These are phyloP conservation scores for Acleris emargana DNA, from an alignment of 2,888 invertebrate species.

Conservation along the genomic window DNA sequence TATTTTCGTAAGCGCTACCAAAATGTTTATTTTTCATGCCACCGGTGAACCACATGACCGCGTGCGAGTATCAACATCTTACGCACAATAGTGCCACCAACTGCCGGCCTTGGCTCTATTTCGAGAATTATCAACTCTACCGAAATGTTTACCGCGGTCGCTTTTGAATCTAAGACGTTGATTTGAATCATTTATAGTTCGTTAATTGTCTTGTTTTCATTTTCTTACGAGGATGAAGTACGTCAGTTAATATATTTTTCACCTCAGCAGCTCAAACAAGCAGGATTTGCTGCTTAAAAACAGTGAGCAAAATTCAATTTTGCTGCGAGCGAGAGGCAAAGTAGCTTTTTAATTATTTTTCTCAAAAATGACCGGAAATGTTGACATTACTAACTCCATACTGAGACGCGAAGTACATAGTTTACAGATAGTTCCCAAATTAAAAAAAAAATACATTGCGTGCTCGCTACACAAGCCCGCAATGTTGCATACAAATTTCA, in stretches of 20 bases:
- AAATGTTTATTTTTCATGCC: constrained; percentile 36
- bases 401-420: too few species aligned
- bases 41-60: constrained; percentile 44
- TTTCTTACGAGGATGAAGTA: not conserved
- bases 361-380: too few species aligned
- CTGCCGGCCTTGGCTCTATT: constrained; percentile 47
- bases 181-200: constrained; percentile 9
- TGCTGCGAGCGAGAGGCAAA: too few species aligned
- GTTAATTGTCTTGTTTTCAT: constrained; percentile 10
- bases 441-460: too few species aligned
- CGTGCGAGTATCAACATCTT: constrained; percentile 37
- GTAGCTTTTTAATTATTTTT: too few species aligned
- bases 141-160: constrained; percentile 29
- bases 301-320: too few species aligned
- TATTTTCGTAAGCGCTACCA: not conserved
- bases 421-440: too few species aligned
- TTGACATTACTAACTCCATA: too few species aligned
- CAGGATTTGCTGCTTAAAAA: too few species aligned
- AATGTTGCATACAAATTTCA: too few species aligned
- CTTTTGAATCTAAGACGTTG: constrained; percentile 14
- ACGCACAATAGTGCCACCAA: constrained; percentile 34
- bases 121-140: constrained; percentile 26
- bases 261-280: too few species aligned
- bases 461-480: too few species aligned
- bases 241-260: not conserved